phyloP scores from a whole-genome alignment of 2,888 invertebrate species.

The Cheilosia urbana region DNA sequence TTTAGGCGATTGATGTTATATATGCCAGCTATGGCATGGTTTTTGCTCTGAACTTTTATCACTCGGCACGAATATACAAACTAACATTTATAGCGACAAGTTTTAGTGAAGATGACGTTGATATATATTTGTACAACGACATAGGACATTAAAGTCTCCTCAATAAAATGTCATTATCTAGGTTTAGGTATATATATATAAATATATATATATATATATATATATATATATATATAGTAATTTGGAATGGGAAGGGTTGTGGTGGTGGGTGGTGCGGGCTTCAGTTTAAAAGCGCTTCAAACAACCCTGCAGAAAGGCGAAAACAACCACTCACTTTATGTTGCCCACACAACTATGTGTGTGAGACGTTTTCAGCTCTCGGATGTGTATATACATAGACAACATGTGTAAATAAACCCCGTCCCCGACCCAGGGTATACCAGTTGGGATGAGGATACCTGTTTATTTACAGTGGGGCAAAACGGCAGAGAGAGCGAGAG shows the following conservation, averaged over 20 bases:
- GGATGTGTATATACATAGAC: slow-evolving; percentile 72
- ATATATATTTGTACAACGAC: slow-evolving; percentile 52
- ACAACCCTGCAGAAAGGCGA: slow-evolving; percentile 60
- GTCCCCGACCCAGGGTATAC: slow-evolving; percentile 62
- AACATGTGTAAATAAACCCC: slow-evolving; percentile 75
- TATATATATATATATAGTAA: slow-evolving; percentile 24
- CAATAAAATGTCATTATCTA: slow-evolving; percentile 72
- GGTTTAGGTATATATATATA: slow-evolving; percentile 43
- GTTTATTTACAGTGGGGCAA: slow-evolving; percentile 64
- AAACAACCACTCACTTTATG: slow-evolving; percentile 67
- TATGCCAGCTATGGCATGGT: background rate
- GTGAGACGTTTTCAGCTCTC: slow-evolving; percentile 61
- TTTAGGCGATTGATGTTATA: slow-evolving; percentile 16
- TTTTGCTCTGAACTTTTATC: slow-evolving; percentile 2
- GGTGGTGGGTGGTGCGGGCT: slow-evolving; percentile 33
- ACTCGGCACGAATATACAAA: slow-evolving; percentile 37
- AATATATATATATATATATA: slow-evolving; percentile 48
- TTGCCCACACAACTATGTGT: slow-evolving; percentile 59
- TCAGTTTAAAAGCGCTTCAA: slow-evolving; percentile 38
- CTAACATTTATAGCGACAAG: slow-evolving; percentile 29
- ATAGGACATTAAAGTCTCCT: slow-evolving; percentile 72
- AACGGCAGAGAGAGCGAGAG: slow-evolving; percentile 61
- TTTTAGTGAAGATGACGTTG: slow-evolving; percentile 15
- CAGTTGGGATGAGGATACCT: slow-evolving; percentile 71
- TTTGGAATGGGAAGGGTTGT: slow-evolving; percentile 47